Evolutionary conservation across 2,113 vertebrate genomes (phyloP), one percentile per base, ranked within the genome.

Genomic region (Pandion haliaetus): DNA sequence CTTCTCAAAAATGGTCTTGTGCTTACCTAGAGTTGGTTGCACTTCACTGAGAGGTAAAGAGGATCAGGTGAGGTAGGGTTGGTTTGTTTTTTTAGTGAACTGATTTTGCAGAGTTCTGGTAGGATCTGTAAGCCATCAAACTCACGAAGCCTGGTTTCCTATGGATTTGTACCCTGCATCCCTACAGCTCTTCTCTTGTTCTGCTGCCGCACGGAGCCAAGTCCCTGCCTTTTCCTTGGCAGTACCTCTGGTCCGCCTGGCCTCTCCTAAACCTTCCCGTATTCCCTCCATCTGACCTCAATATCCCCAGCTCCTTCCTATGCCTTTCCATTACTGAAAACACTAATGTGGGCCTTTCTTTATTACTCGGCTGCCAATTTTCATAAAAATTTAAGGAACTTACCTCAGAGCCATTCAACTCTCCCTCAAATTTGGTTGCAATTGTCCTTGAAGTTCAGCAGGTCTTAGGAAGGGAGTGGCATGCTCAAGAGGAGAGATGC

Each of bases 111-210:
- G 38, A 59, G 29, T 85, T 84, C 31, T 62, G 19, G 7, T 42
- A 57, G 59, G 17, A 72, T 34, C n/a, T 0, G 0, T 71, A 94
- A 77, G 9, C 45, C 62, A 17, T 10, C 1, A 3, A 26, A 42
- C 14, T 73, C 24, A 42, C 1, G 3, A 81, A 82, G 24, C 20
- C 17, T 47, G 29, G 3, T 62, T 81, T 42, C 63, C 62, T 58
- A 2, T 24, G 40, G 25, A 26, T 85, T 82, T 70, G 25, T 58
- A n/a, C 36, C 7, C 44, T 62, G 32, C 29, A 40, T 25, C 74
- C 52, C 40, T 76, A 13, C 17, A 54, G 17, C 5, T 77, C 24
- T 70, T 74, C 52, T 86, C 52, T 59, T 55, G 66, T 2, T 52
- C 71, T 82, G 16, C 40, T 31, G 49, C 29, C 72, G 31, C 18